Evolutionary conservation across 2,113 vertebrate genomes (phyloP), one percentile per base, ranked within the genome.

Genomic region (Tringa solitaria): DNA sequence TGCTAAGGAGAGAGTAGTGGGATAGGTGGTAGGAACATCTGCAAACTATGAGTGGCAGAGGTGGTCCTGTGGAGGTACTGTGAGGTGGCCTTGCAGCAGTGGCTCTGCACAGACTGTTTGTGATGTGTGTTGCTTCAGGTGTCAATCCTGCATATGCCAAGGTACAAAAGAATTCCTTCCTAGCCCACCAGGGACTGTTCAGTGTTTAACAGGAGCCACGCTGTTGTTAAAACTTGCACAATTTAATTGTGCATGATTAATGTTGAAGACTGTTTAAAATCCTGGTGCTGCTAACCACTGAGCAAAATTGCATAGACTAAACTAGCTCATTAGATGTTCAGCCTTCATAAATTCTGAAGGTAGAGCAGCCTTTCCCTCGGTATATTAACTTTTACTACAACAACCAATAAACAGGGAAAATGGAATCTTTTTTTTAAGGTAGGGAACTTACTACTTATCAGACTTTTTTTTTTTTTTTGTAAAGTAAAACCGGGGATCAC

Each of bases 211-310:
- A 60, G 53, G 43, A 96, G 27, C 35, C 16, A 35, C 48, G 48
- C 50, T 88, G 91, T 48, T 91, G 69, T 78, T 90, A 82, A 87
- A 91, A 76, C 39, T 87, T 76, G 19, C 67, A 70, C 77, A 59
- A 33, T 89, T 90, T 96, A 94, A 77, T 90, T 43, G 33, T 67
- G 67, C 63, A 54, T 76, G 6, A 84, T 79, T 83, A 35, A 35
- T 67, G 20, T 51, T 90, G 79, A 78, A 93, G 87, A 96, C 69
- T 96, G 60, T 97, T 96, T 82, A 94, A 96, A 93, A 94, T 82
- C 67, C 10, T 85, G 73, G 81, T 94, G 90, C 91, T 94, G 76
- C 91, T 92, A 80, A 56, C 33, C 48, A 32, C 68, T 93, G 35
- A 32, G 60, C 63, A 89, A 83, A 96, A 83, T 53, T 87, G n/a